A percentile compares a stretch with the other conserved stretches of the same genome.
Evolutionary conservation across 2,797 vertebrate genomes (phyloP).

Genomic region (Poecilia gillii): DNA sequence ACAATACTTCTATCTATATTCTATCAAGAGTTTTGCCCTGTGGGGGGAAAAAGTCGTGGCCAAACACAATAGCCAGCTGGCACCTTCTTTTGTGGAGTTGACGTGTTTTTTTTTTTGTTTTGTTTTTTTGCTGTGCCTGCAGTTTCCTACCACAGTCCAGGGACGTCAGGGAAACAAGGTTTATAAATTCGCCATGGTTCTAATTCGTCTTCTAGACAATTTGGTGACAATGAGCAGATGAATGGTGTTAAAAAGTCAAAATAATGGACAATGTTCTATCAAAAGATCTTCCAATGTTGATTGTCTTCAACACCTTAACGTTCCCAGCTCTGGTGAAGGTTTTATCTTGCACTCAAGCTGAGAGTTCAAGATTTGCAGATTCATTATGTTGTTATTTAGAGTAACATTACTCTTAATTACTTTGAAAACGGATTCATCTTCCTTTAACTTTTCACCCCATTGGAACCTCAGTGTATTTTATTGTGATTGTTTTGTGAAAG

Average conservation of each 20-base stretch:
- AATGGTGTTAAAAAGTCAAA: not conserved
- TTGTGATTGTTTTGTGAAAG: not conserved
- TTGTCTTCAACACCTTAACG: not conserved
- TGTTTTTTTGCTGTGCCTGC: not conserved
- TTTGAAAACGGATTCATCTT: not conserved
- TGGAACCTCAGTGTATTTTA: not conserved
- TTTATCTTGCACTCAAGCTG: not conserved
- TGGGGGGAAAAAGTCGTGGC: not conserved
- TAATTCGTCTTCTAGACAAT: not conserved
- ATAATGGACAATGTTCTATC: not conserved
- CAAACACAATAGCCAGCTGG: not conserved
- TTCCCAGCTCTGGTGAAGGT: not conserved
- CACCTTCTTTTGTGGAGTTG: not conserved
- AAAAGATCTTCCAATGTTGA: not conserved
- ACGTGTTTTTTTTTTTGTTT: not conserved
- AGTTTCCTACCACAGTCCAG: slow-evolving; percentile 1
- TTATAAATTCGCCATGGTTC: not conserved
- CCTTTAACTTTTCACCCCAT: not conserved
- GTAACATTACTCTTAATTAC: not conserved
- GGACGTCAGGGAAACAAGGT: not conserved
- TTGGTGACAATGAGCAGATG: not conserved
- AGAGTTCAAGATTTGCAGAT: not conserved
- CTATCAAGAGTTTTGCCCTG: not conserved
- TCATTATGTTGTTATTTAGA: not conserved
- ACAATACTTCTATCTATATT: not conserved